Evolutionary conservation across 2,113 vertebrate genomes (phyloP).

Genomic region (Hippopotamus amphibius): DNA sequence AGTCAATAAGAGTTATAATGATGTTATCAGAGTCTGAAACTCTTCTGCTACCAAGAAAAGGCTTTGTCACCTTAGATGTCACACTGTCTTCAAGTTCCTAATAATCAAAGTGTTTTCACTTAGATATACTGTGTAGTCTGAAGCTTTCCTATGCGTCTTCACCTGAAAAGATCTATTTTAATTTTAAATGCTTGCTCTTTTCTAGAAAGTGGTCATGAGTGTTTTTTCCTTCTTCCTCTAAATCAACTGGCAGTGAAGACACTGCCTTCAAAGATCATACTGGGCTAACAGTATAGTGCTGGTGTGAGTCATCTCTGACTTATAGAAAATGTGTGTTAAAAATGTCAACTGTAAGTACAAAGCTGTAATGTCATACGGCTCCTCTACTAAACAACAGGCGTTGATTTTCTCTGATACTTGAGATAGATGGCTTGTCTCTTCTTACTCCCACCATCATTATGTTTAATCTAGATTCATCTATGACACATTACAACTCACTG

Average conservation of each 20-base stretch:
- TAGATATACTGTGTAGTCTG: conserved; percentile 82
- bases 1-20: too few relatives aligned
- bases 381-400: not conserved
- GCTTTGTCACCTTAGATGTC: conserved; percentile 65
- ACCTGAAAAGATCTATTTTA: conserved; percentile 82
- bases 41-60: conserved; percentile 64
- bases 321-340: conserved; percentile 64
- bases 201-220: conserved; percentile 79
- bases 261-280: conserved; percentile 65
- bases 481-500: not conserved
- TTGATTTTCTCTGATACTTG: not conserved
- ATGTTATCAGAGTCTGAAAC: conserved; percentile 36
- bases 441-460: not conserved
- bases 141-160: conserved; percentile 74
- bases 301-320: conserved; percentile 41
- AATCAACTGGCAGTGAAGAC: conserved; percentile 69
- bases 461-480: not conserved
- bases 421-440: not conserved
- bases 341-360: conserved; percentile 36
- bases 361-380: not conserved
- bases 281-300: not conserved
- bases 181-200: conserved; percentile 81
- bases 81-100: conserved; percentile 56
- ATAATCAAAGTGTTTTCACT: conserved; percentile 84
- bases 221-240: conserved; percentile 65